These are phyloP conservation scores for Schizaphis graminum DNA, from an alignment of 2,888 invertebrate species.

Conservation along the genomic window DNA sequence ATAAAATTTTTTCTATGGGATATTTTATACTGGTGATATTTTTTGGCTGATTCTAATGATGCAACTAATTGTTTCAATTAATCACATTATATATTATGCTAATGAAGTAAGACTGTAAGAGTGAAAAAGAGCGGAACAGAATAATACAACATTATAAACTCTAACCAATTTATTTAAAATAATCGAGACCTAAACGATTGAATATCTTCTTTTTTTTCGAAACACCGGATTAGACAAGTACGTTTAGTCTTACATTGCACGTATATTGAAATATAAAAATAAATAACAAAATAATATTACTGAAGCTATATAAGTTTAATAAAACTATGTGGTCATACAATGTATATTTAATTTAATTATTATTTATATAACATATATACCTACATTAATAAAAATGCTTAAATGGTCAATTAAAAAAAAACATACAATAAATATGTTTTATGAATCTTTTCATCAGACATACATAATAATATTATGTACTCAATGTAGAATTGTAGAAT, in stretches of 20 bases:
- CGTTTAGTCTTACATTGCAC: too few relatives aligned
- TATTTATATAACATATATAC: background rate
- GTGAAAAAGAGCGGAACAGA: background rate
- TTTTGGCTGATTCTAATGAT: too few relatives aligned
- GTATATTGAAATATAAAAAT: too few relatives aligned
- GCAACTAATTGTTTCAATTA: too few relatives aligned
- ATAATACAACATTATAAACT: too few relatives aligned
- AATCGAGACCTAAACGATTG: too few relatives aligned
- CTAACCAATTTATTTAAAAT: too few relatives aligned
- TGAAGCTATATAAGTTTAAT: background rate
- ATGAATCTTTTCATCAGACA: background rate
- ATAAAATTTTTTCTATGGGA: too few relatives aligned
- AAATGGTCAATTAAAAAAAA: background rate
- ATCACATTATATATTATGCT: too few relatives aligned
- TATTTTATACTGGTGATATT: background rate
- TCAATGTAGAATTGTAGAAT: background rate
- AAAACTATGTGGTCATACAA: background rate
- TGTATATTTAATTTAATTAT: background rate
- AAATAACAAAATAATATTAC: too few relatives aligned
- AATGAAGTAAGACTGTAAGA: background rate
- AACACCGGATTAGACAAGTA: too few relatives aligned
- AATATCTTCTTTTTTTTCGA: too few relatives aligned
- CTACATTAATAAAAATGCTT: background rate
- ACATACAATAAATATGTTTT: background rate
- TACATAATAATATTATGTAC: background rate